Evolutionary conservation across 2,888 invertebrate species (phyloP).

Genomic region (Cecidostiba fungosa): DNA sequence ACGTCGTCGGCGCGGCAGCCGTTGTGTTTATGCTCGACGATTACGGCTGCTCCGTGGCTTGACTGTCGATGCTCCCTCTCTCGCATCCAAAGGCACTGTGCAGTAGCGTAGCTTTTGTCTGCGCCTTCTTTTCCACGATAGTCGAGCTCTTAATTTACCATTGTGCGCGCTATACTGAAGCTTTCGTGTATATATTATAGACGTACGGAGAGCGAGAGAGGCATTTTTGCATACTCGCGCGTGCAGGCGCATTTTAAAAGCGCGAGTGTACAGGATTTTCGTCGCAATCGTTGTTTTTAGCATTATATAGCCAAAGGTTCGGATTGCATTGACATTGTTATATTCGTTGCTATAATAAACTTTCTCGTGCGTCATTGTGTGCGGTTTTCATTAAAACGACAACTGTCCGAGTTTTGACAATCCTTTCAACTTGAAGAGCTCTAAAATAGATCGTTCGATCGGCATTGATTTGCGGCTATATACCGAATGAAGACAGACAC

Average conservation of each 20-base stretch:
- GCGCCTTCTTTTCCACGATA: neutral
- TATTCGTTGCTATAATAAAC: too few relatives aligned
- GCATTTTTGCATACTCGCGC: neutral
- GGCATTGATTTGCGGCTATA: too few relatives aligned
- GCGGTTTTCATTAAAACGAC: too few relatives aligned
- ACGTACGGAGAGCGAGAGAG: neutral
- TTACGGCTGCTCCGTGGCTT: constrained; percentile 1
- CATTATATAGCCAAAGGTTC: too few relatives aligned
- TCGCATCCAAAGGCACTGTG: too few relatives aligned
- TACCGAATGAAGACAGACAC: too few relatives aligned
- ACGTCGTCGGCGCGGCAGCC: neutral
- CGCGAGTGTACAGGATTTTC: neutral
- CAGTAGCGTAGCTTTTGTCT: neutral
- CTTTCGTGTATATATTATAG: neutral
- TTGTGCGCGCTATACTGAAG: neutral
- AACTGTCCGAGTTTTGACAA: too few relatives aligned
- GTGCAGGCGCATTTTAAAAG: neutral
- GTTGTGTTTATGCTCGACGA: constrained; percentile 9
- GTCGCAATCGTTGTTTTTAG: too few relatives aligned
- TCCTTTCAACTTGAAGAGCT: too few relatives aligned
- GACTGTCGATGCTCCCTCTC: neutral
- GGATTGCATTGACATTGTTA: too few relatives aligned
- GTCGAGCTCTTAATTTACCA: constrained; percentile 13
- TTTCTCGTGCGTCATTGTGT: too few relatives aligned
- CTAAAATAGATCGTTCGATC: too few relatives aligned